phyloP scores from a whole-genome alignment of 2,888 invertebrate species.

The Isotomurus palustris region DNA sequence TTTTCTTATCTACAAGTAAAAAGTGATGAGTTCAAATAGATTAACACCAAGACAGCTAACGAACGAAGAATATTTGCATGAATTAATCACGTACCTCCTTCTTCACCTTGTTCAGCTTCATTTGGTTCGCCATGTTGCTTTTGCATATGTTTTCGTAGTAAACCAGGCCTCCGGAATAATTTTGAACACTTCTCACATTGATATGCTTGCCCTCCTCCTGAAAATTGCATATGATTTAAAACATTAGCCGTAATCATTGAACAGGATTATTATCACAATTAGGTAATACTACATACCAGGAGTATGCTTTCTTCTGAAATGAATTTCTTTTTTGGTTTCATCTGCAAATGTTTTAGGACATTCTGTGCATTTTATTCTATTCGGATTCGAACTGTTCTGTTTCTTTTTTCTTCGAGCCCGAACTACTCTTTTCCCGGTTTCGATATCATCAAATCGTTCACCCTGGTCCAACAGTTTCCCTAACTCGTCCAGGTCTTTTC shows the following conservation, averaged over 20 bases:
- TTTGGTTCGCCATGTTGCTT: background rate
- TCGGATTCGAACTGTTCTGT: background rate
- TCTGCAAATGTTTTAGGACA: background rate
- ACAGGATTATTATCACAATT: too few species aligned
- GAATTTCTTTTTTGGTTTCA: background rate
- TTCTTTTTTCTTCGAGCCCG: background rate
- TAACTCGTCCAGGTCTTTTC: background rate
- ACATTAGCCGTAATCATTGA: background rate
- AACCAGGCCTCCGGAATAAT: background rate
- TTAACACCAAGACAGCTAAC: too few species aligned
- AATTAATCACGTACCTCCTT: background rate
- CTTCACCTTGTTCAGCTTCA: background rate
- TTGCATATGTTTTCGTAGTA: slow-evolving; percentile 7
- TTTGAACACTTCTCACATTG: slow-evolving; percentile 6
- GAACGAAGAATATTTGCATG: too few species aligned
- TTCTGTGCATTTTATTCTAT: background rate
- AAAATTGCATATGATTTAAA: background rate
- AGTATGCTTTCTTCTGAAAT: background rate
- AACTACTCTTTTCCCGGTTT: background rate
- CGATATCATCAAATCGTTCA: background rate
- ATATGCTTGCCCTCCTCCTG: slow-evolving; percentile 19
- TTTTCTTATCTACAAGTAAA: background rate
- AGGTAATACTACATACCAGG: too few species aligned
- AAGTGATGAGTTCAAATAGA: too few species aligned
- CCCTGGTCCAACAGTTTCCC: too few species aligned